These are phyloP conservation scores for Muscicapa comitata DNA, from an alignment of 2,797 vertebrate genomes.

Conservation along the genomic window DNA sequence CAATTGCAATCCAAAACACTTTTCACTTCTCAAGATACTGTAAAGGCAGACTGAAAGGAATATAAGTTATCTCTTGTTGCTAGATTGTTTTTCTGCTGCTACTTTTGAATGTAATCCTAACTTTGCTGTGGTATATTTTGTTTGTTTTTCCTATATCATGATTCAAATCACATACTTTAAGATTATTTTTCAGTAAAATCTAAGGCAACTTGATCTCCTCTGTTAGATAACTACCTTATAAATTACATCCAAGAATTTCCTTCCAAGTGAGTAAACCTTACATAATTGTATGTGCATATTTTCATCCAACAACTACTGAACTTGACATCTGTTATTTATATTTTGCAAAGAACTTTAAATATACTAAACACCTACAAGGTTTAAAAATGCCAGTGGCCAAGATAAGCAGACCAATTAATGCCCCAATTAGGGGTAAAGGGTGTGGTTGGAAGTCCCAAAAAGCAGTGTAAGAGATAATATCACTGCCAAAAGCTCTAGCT, in stretches of 20 bases:
- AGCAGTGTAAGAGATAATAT: neutral
- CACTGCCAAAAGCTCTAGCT: neutral
- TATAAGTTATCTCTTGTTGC: neutral
- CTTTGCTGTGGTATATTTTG: neutral
- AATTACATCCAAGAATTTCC: constrained; percentile 4
- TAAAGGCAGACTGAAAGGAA: neutral
- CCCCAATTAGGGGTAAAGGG: neutral
- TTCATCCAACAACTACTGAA: neutral
- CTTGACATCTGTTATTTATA: neutral
- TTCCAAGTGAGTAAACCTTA: neutral
- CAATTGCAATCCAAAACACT: neutral
- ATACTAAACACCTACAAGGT: neutral
- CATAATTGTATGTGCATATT: neutral
- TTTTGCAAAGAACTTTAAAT: neutral
- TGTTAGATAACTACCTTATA: neutral
- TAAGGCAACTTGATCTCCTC: neutral
- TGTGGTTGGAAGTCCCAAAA: neutral
- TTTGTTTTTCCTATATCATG: neutral
- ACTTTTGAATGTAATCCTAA: neutral
- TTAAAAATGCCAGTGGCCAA: neutral
- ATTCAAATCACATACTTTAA: neutral
- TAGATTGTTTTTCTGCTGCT: neutral
- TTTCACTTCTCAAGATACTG: neutral
- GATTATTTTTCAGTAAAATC: neutral
- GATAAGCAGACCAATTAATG: neutral